Evolutionary conservation across 1,140 invertebrate genomes (phyloP).

Genomic region (Zaprionus taronus): DNA sequence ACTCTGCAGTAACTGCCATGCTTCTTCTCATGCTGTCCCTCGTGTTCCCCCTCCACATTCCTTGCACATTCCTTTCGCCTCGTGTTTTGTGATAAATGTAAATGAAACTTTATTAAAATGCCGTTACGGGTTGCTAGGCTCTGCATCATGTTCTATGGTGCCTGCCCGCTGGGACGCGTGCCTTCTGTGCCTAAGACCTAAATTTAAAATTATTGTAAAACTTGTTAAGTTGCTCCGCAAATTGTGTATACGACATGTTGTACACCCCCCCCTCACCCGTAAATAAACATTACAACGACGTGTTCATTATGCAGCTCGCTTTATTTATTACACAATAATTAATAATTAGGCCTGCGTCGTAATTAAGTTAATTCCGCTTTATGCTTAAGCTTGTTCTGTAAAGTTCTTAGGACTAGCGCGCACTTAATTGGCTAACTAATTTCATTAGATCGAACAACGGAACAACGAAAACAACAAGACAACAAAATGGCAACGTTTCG

Average conservation of each 20-base stretch:
- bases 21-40: neutral
- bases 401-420: slow-evolving; percentile 19
- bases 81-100: slow-evolving; percentile 45
- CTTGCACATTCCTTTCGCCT: slow-evolving; percentile 4
- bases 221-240: slow-evolving; percentile 38
- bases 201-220: slow-evolving; percentile 69
- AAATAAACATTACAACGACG: neutral
- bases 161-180: slow-evolving; percentile 1
- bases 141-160: slow-evolving; percentile 11
- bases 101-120: slow-evolving; percentile 69
- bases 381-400: slow-evolving; percentile 21
- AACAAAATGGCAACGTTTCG: slow-evolving; percentile 60
- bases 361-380: slow-evolving; percentile 11
- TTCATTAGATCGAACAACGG: slow-evolving; percentile 29
- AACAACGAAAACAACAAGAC: slow-evolving; percentile 47
- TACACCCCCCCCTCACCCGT: neutral
- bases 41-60: slow-evolving; percentile 15
- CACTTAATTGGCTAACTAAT: slow-evolving; percentile 25
- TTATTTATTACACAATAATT: slow-evolving; percentile 35
- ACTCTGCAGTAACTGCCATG: neutral
- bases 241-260: slow-evolving; percentile 25
- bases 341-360: slow-evolving; percentile 9
- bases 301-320: slow-evolving; percentile 16
- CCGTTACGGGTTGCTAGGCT: slow-evolving; percentile 15
- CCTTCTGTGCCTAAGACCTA: neutral